Evolutionary conservation across 2,888 invertebrate species (phyloP).

Genomic region (Phragmatobia fuliginosa): DNA sequence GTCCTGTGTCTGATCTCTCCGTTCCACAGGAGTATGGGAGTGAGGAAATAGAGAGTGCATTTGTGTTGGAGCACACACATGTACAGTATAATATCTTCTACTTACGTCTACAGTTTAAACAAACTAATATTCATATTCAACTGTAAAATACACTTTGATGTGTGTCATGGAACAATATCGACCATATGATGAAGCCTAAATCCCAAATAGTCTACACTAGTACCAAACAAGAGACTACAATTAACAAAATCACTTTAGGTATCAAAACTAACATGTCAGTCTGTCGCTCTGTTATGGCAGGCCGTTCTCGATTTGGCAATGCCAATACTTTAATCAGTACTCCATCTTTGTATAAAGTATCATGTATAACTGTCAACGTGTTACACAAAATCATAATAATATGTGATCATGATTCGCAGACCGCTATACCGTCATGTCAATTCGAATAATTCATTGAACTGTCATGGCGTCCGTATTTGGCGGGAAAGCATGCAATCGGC

Average conservation of each 20-base stretch:
- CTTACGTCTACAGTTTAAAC: not conserved
- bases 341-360: constrained; percentile 51
- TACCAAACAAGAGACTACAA: constrained; percentile 28
- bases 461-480: constrained; percentile 84
- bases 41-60: too few species aligned
- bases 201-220: not conserved
- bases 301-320: constrained; percentile 69
- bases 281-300: constrained; percentile 54
- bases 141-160: not conserved
- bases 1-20: too few species aligned
- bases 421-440: constrained; percentile 68
- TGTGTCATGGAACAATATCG: not conserved
- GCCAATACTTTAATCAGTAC: constrained; percentile 74
- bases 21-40: too few species aligned
- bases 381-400: constrained; percentile 65
- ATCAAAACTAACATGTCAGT: constrained; percentile 35
- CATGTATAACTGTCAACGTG: constrained; percentile 43
- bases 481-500: constrained; percentile 82
- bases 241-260: constrained; percentile 42
- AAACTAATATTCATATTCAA: not conserved
- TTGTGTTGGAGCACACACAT: too few species aligned
- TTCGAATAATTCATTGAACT: constrained; percentile 83
- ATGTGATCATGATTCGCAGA: constrained; percentile 63
- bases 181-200: not conserved
- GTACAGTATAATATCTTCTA: too few species aligned